Percentiles rank a stretch among this genome's conserved stretches.
phyloP scores from a whole-genome alignment of 2,888 invertebrate genomes.

The Scaptomyza parva region DNA sequence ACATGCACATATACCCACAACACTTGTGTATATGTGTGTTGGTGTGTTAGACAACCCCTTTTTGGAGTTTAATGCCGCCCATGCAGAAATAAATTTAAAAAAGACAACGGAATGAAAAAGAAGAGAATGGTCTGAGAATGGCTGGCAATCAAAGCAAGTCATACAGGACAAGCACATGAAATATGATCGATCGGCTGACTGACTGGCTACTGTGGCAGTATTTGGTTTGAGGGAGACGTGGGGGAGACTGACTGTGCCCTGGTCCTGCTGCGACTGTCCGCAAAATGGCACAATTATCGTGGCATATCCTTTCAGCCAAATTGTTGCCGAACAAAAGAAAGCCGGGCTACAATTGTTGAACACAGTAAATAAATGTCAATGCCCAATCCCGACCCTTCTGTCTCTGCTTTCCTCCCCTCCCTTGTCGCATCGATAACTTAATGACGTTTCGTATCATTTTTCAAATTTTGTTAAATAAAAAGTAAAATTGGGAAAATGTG shows the following conservation, averaged over 20 bases:
- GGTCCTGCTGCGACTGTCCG: constrained; percentile 76
- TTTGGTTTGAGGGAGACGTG: constrained; percentile 7
- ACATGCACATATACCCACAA: too few species aligned
- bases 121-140: constrained; percentile 34
- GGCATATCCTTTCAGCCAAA: constrained; percentile 79
- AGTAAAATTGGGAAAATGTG: constrained; percentile 34
- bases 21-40: too few species aligned
- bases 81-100: constrained; percentile 61
- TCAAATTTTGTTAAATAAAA: constrained; percentile 69
- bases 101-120: constrained; percentile 7
- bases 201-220: constrained; percentile 54
- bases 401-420: not conserved
- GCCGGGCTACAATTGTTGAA: constrained; percentile 76
- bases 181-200: constrained; percentile 74
- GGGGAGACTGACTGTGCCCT: constrained; percentile 13
- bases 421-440: constrained; percentile 67
- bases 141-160: constrained; percentile 77
- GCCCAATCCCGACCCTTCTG: constrained; percentile 35
- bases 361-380: constrained; percentile 81
- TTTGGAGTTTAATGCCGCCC: constrained; percentile 46
- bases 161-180: constrained; percentile 64
- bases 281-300: constrained; percentile 81
- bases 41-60: constrained; percentile 59
- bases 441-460: constrained; percentile 83
- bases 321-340: constrained; percentile 78